A percentile compares a stretch with the other conserved stretches of the same genome.
These are phyloP conservation scores for Austrolebias charrua DNA, from an alignment of 2,797 vertebrate genomes.

Conservation along the genomic window DNA sequence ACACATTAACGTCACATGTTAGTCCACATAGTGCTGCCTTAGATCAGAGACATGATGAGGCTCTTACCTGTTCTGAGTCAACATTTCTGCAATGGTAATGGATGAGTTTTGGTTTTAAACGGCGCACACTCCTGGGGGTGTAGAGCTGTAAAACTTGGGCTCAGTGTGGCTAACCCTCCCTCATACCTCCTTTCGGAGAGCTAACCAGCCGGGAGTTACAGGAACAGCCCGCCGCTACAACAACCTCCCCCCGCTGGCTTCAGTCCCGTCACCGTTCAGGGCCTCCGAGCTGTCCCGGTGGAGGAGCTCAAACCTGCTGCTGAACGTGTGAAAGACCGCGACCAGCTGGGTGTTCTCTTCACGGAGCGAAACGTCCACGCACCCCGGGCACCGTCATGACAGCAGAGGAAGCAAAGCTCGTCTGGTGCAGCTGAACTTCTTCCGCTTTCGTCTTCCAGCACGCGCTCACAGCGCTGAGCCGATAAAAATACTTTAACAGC, in stretches of 20 bases:
- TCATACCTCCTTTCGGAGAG: constrained; percentile 27
- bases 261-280: constrained; percentile 27
- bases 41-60: not conserved
- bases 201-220: not conserved
- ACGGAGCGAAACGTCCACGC: constrained; percentile 42
- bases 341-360: constrained; percentile 33
- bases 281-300: constrained; percentile 21
- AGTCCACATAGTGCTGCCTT: constrained; percentile 2
- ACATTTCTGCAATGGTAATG: constrained; percentile 56
- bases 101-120: constrained; percentile 29
- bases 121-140: constrained; percentile 37
- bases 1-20: too few relatives aligned
- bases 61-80: constrained; percentile 74
- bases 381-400: constrained; percentile 38
- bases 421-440: constrained; percentile 38
- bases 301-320: constrained; percentile 16
- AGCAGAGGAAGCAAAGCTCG: constrained; percentile 30
- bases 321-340: constrained; percentile 24
- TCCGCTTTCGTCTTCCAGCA: constrained; percentile 68
- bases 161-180: constrained; percentile 19
- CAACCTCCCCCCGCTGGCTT: constrained; percentile 4
- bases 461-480: constrained; percentile 13
- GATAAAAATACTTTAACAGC: not conserved
- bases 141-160: constrained; percentile 32
- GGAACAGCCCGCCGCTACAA: constrained; percentile 10